Percentiles rank a stretch among this genome's conserved stretches.
These are phyloP conservation scores for Aphaenogaster ashmeadi DNA, from an alignment of 1,140 invertebrate species.

Conservation along the genomic window DNA sequence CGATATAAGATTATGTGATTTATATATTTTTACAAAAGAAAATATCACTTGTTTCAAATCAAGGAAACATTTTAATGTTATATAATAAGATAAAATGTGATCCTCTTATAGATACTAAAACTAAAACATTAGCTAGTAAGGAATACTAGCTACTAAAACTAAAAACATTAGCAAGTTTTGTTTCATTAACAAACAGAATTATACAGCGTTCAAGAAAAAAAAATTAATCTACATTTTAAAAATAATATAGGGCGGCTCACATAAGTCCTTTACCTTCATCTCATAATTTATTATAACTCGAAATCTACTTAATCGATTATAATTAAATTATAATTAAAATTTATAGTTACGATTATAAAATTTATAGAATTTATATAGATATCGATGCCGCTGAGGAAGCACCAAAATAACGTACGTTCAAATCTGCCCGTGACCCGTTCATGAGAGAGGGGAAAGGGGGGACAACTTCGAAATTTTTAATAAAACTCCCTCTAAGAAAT, in stretches of 20 bases:
- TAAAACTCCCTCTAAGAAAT: too few species aligned
- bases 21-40: neutral
- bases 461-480: too few species aligned
- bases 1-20: neutral
- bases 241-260: neutral
- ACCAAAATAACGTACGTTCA: too few species aligned
- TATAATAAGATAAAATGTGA: neutral
- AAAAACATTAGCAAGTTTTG: neutral
- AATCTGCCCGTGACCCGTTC: too few species aligned
- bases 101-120: neutral
- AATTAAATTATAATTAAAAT: too few species aligned
- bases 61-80: neutral
- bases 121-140: neutral
- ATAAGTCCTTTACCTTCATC: too few species aligned
- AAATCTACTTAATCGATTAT: too few species aligned
- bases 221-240: neutral
- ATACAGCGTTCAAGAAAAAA: neutral
- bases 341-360: too few species aligned
- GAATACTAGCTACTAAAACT: neutral
- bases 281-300: too few species aligned
- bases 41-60: neutral
- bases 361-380: too few species aligned
- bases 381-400: too few species aligned
- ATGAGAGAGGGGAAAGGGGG: too few species aligned
- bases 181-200: neutral